Conservation (phyloP, 2,113 vertebrate genomes). For the Lagenorhynchus albirostris region DNA sequence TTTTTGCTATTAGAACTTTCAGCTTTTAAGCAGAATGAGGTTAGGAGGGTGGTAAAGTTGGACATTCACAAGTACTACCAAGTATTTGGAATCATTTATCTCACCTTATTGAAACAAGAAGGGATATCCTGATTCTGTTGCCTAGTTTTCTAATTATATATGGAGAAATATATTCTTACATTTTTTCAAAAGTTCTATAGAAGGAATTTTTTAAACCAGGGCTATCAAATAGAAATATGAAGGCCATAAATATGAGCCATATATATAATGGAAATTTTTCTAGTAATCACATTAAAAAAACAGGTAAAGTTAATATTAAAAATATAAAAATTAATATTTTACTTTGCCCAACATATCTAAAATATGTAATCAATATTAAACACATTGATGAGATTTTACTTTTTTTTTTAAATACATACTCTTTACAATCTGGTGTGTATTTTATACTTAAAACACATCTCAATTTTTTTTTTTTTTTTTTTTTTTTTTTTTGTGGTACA, state of each 20-base stretch:
- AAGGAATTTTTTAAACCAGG: not conserved
- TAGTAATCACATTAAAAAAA: not conserved
- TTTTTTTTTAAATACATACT: not conserved
- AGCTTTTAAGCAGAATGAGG: not conserved
- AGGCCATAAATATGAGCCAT: not conserved
- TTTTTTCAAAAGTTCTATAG: not conserved
- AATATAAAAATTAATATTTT: not conserved
- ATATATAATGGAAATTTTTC: not conserved
- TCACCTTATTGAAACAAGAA: not conserved
- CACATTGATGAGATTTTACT: not conserved
- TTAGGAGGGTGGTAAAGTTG: not conserved
- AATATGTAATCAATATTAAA: not conserved
- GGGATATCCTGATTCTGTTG: not conserved
- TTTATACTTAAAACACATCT: not conserved
- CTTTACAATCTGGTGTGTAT: not conserved
- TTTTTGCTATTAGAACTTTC: not conserved
- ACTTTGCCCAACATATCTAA: not conserved
- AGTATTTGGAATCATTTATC: not conserved
- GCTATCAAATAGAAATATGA: not conserved
- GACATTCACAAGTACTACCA: not conserved
- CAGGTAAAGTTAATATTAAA: not conserved
- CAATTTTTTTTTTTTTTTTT: too few relatives aligned
- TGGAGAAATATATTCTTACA: not conserved
- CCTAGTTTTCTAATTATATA: not conserved
- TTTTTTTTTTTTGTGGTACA: too few relatives aligned